Evolutionary conservation across 1,140 invertebrate genomes (phyloP), one percentile per base, ranked within the genome.

Genomic region (Popillia japonica): DNA sequence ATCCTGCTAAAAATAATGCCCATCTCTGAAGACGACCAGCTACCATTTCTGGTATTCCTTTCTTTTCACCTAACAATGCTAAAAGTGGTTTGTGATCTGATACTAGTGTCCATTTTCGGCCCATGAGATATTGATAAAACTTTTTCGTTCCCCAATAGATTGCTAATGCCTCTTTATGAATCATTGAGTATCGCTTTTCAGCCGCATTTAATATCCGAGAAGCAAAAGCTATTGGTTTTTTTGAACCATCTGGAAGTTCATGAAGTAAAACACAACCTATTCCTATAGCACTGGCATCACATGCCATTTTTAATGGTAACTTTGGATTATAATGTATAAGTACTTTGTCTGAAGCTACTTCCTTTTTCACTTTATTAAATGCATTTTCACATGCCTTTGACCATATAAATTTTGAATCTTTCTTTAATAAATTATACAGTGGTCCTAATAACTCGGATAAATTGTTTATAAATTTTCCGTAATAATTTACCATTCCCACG

Each of bases 111-210:
- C n/a, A n/a, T n/a, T 80, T 80, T n/a, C 88, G 88, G 74, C 82
- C 83, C 14, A 88, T 73, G 81, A 86, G 88, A 34, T 89, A 81
- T 59, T 87, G 82, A 83, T 87, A 83, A n/a, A n/a, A n/a, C 34
- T 78, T 80, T 11, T 77, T 72, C 3, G 78, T 79, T 9, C 79
- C 80, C 77, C 59, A 88, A 68, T 68, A 68, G 6, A 68, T 68
- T 68, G 61, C 61, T n/a, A 68, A n/a, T 7, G 61, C 61, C 14
- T 68, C 61, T 8, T 27, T 17, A 27, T 68, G 61, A 68, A 68
- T 7, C 61, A 68, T 87, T 8, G 86, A 79, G 74, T 90, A 89
- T 75, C 87, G 89, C 79, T 83, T 80, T 80, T 90, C 88, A 8
- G 87, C 80, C 40, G 81, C 68, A n/a, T 80, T 82, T 27, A 90